A percentile compares a stretch with the other conserved stretches of the same genome.
Evolutionary conservation across 2,888 invertebrate genomes (phyloP).

Genomic region (Holacanthella duospinosa): DNA sequence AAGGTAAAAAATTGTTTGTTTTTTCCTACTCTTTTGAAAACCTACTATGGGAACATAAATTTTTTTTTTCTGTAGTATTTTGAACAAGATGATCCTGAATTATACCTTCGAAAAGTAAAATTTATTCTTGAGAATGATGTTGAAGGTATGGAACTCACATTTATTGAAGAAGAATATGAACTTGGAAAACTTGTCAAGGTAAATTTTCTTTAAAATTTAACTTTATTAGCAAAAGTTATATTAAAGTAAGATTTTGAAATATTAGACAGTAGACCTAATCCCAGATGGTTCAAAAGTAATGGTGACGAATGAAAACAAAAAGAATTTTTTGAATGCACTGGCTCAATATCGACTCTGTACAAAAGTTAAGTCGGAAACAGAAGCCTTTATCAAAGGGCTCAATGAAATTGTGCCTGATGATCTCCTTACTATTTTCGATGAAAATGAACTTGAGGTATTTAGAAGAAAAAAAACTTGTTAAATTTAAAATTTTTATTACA

Average conservation of each 20-base stretch:
- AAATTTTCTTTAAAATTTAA: not conserved
- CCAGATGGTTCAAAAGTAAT: slow-evolving; percentile 66
- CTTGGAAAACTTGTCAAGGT: slow-evolving; percentile 64
- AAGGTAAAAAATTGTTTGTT: slow-evolving; percentile 60
- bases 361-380: slow-evolving; percentile 70
- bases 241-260: slow-evolving; percentile 1
- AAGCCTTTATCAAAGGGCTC: slow-evolving; percentile 78
- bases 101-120: slow-evolving; percentile 84
- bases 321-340: slow-evolving; percentile 74
- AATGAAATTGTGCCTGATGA: slow-evolving; percentile 86
- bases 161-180: slow-evolving; percentile 82
- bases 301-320: slow-evolving; percentile 64
- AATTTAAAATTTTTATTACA: not conserved
- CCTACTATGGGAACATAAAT: not conserved
- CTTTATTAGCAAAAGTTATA: not conserved
- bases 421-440: slow-evolving; percentile 86
- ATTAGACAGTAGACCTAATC: slow-evolving; percentile 60
- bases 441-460: slow-evolving; percentile 82
- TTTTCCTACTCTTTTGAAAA: too few species aligned
- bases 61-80: slow-evolving; percentile 60
- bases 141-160: slow-evolving; percentile 74
- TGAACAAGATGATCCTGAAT: slow-evolving; percentile 89
- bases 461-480: not conserved
- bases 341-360: slow-evolving; percentile 79
- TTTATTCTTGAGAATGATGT: slow-evolving; percentile 85